Conservation (phyloP, 1,140 invertebrate species). For the Aphelenchoides fujianensis region DNA sequence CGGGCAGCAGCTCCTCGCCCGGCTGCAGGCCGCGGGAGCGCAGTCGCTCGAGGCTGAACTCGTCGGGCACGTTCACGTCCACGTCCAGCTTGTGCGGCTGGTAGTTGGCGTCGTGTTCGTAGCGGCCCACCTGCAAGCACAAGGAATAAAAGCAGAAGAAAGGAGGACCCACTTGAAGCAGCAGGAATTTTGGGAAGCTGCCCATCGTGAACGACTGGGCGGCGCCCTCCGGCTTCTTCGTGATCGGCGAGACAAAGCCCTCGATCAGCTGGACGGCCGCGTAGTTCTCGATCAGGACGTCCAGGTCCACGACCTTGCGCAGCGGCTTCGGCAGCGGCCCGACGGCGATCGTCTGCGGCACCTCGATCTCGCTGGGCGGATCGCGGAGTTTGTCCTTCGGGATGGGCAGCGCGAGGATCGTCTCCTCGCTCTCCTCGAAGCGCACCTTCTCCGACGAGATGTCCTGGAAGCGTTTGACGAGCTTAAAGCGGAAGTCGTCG, state of each 20-base stretch:
- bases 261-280: conserved; percentile 81
- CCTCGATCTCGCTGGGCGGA: conserved; percentile 20
- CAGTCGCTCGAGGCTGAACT: conserved; percentile 75
- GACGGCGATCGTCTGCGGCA: background rate
- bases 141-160: conserved; percentile 63
- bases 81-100: conserved; percentile 86
- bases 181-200: conserved; percentile 86
- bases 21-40: conserved; percentile 75
- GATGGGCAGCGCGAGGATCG: conserved; percentile 78
- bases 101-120: conserved; percentile 72
- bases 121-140: conserved; percentile 29
- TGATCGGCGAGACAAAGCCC: conserved; percentile 57
- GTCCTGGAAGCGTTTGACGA: conserved; percentile 88
- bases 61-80: conserved; percentile 81
- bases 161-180: conserved; percentile 90
- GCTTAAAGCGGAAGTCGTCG: conserved; percentile 70
- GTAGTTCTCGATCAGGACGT: conserved; percentile 81
- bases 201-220: conserved; percentile 70
- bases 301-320: conserved; percentile 71
- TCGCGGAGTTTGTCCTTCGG: conserved; percentile 77
- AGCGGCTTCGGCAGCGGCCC: background rate
- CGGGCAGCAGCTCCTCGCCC: conserved; percentile 78
- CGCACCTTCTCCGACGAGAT: conserved; percentile 62
- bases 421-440: conserved; percentile 70
- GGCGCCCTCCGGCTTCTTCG: conserved; percentile 41